A percentile compares a stretch with the other conserved stretches of the same genome.
Evolutionary conservation across 2,888 invertebrate species (phyloP).

Genomic region (Leucophora obtusa): DNA sequence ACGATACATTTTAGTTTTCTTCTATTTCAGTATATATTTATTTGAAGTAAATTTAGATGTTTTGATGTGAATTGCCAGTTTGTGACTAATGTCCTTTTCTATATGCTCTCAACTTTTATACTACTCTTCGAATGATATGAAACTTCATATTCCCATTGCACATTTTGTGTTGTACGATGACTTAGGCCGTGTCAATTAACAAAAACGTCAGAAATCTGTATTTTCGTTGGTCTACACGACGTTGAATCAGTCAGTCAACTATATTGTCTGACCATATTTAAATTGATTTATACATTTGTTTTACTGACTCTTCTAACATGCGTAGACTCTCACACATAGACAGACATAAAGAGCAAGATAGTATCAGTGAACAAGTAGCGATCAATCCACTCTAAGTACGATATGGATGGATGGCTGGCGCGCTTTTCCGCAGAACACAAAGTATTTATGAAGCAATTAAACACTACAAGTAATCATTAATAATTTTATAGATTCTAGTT

Average conservation of each 20-base stretch:
- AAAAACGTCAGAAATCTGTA: slow-evolving; percentile 10
- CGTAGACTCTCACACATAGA: background rate
- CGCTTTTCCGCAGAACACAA: slow-evolving; percentile 24
- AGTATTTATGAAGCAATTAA: slow-evolving; percentile 32
- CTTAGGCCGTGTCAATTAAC: slow-evolving; percentile 6
- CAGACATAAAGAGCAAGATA: background rate
- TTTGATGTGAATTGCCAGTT: background rate
- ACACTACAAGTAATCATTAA: slow-evolving; percentile 18
- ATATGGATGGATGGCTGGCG: background rate
- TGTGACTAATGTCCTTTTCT: slow-evolving; percentile 31
- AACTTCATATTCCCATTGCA: background rate
- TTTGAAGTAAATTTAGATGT: slow-evolving; percentile 5
- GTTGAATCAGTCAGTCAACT: slow-evolving; percentile 1
- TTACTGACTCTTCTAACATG: background rate
- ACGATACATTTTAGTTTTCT: background rate
- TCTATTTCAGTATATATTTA: background rate
- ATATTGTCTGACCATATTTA: slow-evolving; percentile 16
- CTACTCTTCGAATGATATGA: background rate
- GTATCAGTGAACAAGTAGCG: background rate
- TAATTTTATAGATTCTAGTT: slow-evolving; percentile 22
- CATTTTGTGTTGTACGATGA: background rate
- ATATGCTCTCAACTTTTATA: slow-evolving; percentile 35
- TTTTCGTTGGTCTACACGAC: background rate
- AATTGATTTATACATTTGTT: slow-evolving; percentile 16
- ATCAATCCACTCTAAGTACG: background rate